Evolutionary conservation across 2,888 invertebrate species (phyloP).

Genomic region (Tenthredo notha): DNA sequence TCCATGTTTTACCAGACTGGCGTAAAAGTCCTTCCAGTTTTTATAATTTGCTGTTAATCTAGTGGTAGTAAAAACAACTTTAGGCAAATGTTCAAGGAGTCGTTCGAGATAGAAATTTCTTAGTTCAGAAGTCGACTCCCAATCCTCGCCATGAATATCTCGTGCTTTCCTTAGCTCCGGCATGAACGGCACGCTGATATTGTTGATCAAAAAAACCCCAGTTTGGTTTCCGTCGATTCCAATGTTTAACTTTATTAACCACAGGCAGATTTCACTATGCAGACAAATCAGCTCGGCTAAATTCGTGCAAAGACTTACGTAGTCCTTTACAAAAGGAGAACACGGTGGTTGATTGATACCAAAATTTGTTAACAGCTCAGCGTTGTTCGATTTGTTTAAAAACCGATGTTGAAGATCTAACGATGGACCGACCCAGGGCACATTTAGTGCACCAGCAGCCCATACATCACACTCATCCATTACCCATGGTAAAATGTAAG

Average conservation of each 20-base stretch:
- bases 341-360: conserved; percentile 60
- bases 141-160: conserved; percentile 57
- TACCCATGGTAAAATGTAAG: conserved; percentile 63
- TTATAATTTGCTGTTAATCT: conserved; percentile 57
- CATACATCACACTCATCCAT: conserved; percentile 67
- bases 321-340: conserved; percentile 58
- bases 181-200: conserved; percentile 67
- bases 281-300: conserved; percentile 62
- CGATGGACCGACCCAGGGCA: conserved; percentile 62
- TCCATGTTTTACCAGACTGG: conserved; percentile 61
- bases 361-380: conserved; percentile 57
- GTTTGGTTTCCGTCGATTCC: conserved; percentile 57
- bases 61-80: conserved; percentile 58
- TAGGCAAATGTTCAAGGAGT: conserved; percentile 59
- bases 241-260: conserved; percentile 63
- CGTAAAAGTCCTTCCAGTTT: conserved; percentile 63
- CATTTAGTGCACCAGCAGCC: conserved; percentile 59
- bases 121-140: conserved; percentile 53
- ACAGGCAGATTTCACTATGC: conserved; percentile 62
- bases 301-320: conserved; percentile 59
- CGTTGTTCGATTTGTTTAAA: conserved; percentile 59
- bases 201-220: conserved; percentile 65
- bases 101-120: conserved; percentile 55
- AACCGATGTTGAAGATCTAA: conserved; percentile 60
- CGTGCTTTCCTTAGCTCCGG: conserved; percentile 62